phyloP scores from a whole-genome alignment of 2,888 invertebrate genomes.

The Diarsia dahlii region DNA sequence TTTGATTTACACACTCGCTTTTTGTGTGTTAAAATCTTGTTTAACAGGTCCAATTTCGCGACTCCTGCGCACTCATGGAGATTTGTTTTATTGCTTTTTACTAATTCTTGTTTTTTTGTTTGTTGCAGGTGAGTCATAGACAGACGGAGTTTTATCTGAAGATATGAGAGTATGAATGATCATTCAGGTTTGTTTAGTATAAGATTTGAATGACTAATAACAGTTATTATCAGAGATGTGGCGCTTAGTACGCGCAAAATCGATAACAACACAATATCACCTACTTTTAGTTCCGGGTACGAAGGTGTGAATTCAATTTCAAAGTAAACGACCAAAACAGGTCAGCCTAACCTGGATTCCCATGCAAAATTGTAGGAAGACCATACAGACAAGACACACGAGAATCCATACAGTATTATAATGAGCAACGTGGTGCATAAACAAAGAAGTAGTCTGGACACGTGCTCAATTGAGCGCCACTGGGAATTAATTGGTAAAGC shows the following conservation, averaged over 20 bases:
- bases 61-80: constrained; percentile 40
- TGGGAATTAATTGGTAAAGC: constrained; percentile 63
- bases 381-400: constrained; percentile 35
- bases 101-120: constrained; percentile 65
- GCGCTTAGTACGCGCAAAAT: not conserved
- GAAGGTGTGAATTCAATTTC: constrained; percentile 49
- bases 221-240: not conserved
- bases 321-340: constrained; percentile 56
- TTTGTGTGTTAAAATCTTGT: constrained; percentile 54
- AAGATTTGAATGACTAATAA: not conserved
- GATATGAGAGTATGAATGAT: constrained; percentile 13
- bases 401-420: constrained; percentile 49
- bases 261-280: constrained; percentile 21
- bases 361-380: not conserved
- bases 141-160: constrained; percentile 15
- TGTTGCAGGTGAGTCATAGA: constrained; percentile 76
- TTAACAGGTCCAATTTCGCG: constrained; percentile 53
- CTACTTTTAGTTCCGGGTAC: constrained; percentile 50
- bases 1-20: constrained; percentile 63
- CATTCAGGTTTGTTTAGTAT: constrained; percentile 31
- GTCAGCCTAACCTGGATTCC: constrained; percentile 12
- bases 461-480: constrained; percentile 64
- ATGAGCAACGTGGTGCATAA: constrained; percentile 51
- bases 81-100: constrained; percentile 47
- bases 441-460: constrained; percentile 63